Percentiles rank a stretch among this genome's conserved stretches.
Conservation (phyloP, 2,888 invertebrate genomes). For the Rhamphomyia laevipes region DNA sequence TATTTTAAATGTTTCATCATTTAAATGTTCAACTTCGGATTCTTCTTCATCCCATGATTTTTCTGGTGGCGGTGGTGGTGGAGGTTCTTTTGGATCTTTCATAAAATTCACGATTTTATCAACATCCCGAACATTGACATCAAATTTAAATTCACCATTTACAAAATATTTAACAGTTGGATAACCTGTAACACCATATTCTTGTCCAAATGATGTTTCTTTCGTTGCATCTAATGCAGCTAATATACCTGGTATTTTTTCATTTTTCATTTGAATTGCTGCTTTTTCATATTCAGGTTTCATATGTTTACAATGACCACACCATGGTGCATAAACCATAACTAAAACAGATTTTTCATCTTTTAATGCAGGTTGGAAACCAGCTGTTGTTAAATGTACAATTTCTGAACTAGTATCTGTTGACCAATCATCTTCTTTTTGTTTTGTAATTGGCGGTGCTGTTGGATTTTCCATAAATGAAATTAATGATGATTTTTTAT, state of each 20-base stretch:
- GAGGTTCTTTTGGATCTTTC: slow-evolving; percentile 71
- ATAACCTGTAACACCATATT: slow-evolving; percentile 64
- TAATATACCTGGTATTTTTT: slow-evolving; percentile 59
- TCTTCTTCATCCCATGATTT: slow-evolving; percentile 67
- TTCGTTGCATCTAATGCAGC: slow-evolving; percentile 81
- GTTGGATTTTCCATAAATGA: slow-evolving; percentile 65
- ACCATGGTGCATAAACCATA: slow-evolving; percentile 89
- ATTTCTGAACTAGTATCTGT: slow-evolving; percentile 64
- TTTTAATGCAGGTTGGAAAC: slow-evolving; percentile 50
- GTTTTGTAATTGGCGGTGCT: slow-evolving; percentile 40
- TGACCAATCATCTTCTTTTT: slow-evolving; percentile 65
- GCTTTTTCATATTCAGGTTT: slow-evolving; percentile 81
- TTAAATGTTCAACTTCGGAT: slow-evolving; percentile 64
- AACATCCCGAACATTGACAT: slow-evolving; percentile 64
- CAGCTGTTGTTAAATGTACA: slow-evolving; percentile 60
- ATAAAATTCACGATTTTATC: slow-evolving; percentile 72
- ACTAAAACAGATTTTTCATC: slow-evolving; percentile 64
- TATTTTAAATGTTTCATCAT: slow-evolving; percentile 56
- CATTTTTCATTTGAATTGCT: slow-evolving; percentile 55
- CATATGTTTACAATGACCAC: slow-evolving; percentile 80
- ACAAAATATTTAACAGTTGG: slow-evolving; percentile 70
- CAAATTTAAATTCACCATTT: slow-evolving; percentile 65
- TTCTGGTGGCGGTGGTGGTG: slow-evolving; percentile 72
- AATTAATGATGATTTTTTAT: slow-evolving; percentile 63
- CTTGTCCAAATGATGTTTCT: slow-evolving; percentile 52